Evolutionary conservation across 1,140 invertebrate genomes (phyloP), one percentile per base, ranked within the genome.

Genomic region (Formica selysi): DNA sequence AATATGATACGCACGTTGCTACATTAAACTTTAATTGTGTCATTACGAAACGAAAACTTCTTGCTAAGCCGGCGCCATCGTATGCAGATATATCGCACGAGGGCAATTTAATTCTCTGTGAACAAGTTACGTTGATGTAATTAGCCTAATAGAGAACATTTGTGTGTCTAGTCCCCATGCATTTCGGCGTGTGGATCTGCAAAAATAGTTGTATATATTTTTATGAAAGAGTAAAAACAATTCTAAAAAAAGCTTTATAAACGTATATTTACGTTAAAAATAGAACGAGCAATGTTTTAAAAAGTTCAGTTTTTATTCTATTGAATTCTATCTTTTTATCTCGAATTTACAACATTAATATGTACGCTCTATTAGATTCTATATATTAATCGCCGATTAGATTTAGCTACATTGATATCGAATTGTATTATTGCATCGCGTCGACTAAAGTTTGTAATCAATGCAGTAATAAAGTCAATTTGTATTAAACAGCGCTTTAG

Each of bases 41-140:
- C 89, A 90, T 90, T 90, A 90, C 57, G 59, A 71, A 57, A 83
- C 64, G 74, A 87, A 87, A 90, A 90, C 88, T 90, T 90, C 57
- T 84, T 51, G 7, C 36, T 5, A 16, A 57, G 36, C 32, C 61
- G 41, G 78, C 85, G 67, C 10, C 8, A 26, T 64, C 16, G 22
- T 22, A 22, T 22, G 68, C 41, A 44, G 13, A 57, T 65, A 22
- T 54, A 4, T 51, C 48, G 3, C 48, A 48, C 41, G 41, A 36
- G 2, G 8, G 38, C 64, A 59, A 76, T 87, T 87, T 85, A 71
- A 41, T 85, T 74, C 32, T 29, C 54, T 29, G 38, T 16, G 32
- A n/a, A 22, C 41, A 26, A 36, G 19, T 68, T 51, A 65, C 41
- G 70, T 80, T 71, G 5, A 80, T 57, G 48, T 10, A 80, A 80